A percentile compares a stretch with the other conserved stretches of the same genome.
phyloP scores from a whole-genome alignment of 2,113 vertebrate genomes.

The Leptobrachium ailaonicum region DNA sequence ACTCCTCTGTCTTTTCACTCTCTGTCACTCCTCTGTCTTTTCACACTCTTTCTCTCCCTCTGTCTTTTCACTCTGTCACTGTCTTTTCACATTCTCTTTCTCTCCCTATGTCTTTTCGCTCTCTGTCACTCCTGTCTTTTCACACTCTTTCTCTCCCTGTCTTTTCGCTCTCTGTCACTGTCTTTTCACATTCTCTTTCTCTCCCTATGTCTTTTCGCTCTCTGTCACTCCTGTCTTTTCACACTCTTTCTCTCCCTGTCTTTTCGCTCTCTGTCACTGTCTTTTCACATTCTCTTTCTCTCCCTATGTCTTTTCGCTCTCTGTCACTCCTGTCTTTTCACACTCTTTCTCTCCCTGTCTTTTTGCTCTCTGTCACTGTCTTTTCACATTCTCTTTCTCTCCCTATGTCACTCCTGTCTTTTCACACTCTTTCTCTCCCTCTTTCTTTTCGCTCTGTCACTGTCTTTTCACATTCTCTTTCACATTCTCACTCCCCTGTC shows the following conservation, averaged over 20 bases:
- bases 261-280: not conserved
- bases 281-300: not conserved
- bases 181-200: not conserved
- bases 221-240: not conserved
- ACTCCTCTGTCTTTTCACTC: no score
- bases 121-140: no score
- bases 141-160: no score
- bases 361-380: not conserved
- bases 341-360: no score
- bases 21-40: no score
- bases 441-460: not conserved
- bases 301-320: not conserved
- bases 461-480: not conserved
- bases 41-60: no score
- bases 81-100: not conserved
- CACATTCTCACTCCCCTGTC: not conserved
- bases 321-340: not conserved
- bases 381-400: no score
- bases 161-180: no score
- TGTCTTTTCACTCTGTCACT: not conserved
- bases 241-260: no score
- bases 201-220: not conserved
- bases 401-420: not conserved
- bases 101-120: not conserved
- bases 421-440: not conserved